Percentiles rank a stretch among this genome's conserved stretches.
These are phyloP conservation scores for Notothenia rossii DNA, from an alignment of 2,113 vertebrate genomes.

Conservation along the genomic window DNA sequence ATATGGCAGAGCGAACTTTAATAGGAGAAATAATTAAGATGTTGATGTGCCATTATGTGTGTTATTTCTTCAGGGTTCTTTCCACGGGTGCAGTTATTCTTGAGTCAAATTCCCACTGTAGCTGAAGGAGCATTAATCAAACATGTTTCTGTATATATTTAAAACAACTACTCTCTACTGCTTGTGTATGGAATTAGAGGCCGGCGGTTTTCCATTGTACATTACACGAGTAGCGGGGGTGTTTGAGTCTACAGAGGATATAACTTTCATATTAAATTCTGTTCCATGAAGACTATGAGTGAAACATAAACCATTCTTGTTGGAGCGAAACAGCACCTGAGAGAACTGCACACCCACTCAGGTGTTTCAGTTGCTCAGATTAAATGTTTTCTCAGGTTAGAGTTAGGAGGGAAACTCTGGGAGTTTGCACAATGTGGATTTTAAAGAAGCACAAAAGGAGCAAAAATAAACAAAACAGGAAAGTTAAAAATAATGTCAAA, in stretches of 20 bases:
- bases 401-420: not conserved
- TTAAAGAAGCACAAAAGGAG: not conserved
- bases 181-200: not conserved
- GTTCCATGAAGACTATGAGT: not conserved
- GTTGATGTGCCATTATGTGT: not conserved
- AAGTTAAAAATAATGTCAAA: slow-evolving; percentile 10
- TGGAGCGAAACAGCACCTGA: not conserved
- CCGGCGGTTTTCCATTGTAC: no score
- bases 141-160: slow-evolving; percentile 20
- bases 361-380: slow-evolving; percentile 17
- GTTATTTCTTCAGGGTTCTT: not conserved
- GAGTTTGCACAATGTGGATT: not conserved
- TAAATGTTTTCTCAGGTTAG: not conserved
- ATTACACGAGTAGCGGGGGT: slow-evolving; percentile 21
- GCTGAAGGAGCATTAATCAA: slow-evolving; percentile 28
- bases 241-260: slow-evolving; percentile 51
- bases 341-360: slow-evolving; percentile 12
- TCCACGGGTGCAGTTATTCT: not conserved
- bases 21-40: not conserved
- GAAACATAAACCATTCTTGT: slow-evolving; percentile 10
- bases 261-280: slow-evolving; percentile 40
- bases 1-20: not conserved
- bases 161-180: slow-evolving; percentile 22
- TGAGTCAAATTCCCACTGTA: not conserved
- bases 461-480: slow-evolving; percentile 1